Conservation (phyloP, 2,888 invertebrate genomes). For the Platycnemis pennipes region DNA sequence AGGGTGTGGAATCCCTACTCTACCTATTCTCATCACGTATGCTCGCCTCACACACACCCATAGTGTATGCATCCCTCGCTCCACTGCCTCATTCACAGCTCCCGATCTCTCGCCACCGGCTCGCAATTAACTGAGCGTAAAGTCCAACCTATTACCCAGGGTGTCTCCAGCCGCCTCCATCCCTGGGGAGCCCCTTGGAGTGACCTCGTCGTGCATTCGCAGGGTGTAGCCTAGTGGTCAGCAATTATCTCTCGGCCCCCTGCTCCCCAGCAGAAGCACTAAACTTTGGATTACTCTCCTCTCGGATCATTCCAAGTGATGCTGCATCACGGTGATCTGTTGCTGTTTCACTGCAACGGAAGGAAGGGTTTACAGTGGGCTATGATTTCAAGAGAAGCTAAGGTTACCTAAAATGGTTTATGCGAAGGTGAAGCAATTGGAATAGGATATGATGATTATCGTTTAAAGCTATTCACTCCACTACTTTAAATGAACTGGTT, state of each 20-base stretch:
- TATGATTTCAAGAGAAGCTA: too few relatives aligned
- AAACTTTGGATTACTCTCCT: neutral
- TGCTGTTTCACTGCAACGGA: neutral
- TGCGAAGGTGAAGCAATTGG: too few relatives aligned
- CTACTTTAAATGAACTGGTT: too few relatives aligned
- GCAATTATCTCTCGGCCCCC: neutral
- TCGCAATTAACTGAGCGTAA: conserved; percentile 66
- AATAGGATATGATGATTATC: too few relatives aligned
- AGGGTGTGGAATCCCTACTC: neutral
- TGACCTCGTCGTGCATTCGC: conserved; percentile 3
- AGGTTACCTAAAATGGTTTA: too few relatives aligned
- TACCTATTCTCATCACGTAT: neutral
- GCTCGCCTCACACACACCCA: neutral
- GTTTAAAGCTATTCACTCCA: too few relatives aligned
- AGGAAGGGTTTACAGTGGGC: too few relatives aligned
- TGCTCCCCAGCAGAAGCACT: neutral
- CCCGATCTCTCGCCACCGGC: conserved; percentile 29
- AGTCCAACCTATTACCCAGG: conserved; percentile 61
- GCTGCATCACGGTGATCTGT: neutral
- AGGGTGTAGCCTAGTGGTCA: conserved; percentile 16
- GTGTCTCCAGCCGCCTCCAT: neutral
- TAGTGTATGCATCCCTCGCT: neutral
- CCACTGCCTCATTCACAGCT: neutral
- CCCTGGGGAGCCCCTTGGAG: neutral
- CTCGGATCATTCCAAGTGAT: neutral